Conservation (phyloP, 2,888 invertebrate genomes). For the Alloplasta piceator region DNA sequence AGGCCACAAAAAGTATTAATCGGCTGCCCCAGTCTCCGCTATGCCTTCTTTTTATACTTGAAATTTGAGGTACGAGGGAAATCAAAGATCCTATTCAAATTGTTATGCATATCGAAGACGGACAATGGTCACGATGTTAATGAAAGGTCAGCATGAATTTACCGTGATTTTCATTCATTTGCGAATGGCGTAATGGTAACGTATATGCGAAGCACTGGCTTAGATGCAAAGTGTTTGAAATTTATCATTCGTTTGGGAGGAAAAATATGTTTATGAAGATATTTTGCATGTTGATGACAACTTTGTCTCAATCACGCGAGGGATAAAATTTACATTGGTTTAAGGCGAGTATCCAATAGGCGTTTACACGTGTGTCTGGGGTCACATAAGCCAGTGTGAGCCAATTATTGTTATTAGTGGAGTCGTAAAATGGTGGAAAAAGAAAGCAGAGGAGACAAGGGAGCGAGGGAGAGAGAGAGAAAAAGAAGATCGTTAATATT, state of each 20-base stretch:
- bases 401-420: conserved; percentile 74
- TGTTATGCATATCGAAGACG: too few species aligned
- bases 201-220: too few species aligned
- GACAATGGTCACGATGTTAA: conserved; percentile 13
- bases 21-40: too few species aligned
- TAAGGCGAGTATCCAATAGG: conserved; percentile 29
- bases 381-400: conserved; percentile 60
- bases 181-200: too few species aligned
- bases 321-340: conserved; percentile 17
- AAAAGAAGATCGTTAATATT: conserved; percentile 71
- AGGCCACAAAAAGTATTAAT: too few species aligned
- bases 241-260: conserved; percentile 20
- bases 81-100: too few species aligned
- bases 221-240: too few species aligned
- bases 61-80: too few species aligned
- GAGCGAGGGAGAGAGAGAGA: conserved; percentile 26
- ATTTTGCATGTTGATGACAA: conserved; percentile 67
- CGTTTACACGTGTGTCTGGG: conserved; percentile 50
- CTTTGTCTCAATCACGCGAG: conserved; percentile 73
- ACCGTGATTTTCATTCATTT: conserved; percentile 36
- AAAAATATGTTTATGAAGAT: conserved; percentile 17
- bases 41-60: too few species aligned
- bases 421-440: conserved; percentile 62
- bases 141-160: conserved; percentile 20
- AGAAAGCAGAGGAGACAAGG: conserved; percentile 4